Base-by-base conservation (phyloP, 1,140 invertebrate species). In the Macrosteles quadrilineatus region DNA sequence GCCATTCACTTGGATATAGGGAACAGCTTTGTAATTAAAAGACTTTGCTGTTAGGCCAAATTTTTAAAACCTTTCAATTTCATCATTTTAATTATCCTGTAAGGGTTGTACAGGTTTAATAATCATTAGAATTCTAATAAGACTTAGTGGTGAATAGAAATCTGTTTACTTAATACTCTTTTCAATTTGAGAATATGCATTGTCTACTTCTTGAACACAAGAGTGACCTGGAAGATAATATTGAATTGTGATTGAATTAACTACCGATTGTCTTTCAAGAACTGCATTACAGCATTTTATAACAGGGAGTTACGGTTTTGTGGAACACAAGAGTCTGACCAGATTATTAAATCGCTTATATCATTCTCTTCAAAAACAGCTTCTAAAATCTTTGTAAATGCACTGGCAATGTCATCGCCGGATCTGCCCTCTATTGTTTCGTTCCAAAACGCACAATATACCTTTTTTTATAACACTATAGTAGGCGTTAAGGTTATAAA, bases 291-390 rank as follows among this genome's bases (percentile, higher is more conserved):
- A 3, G 73, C 74, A 67, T 68, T 72, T n/a, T 14, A 71, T 71
- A 45, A 78, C 73, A 25, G 74, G 75, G 73, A 55, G 75, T 69
- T n/a, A n/a, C n/a, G n/a, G n/a, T n/a, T n/a, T n/a, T n/a, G n/a
- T n/a, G n/a, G n/a, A n/a, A n/a, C n/a, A 59, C 76, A 78, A 43
- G 63, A 74, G 65, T 77, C 74, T 53, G 70, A 74, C 75, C 76
- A 77, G 9, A 45, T n/a, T n/a, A n/a, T n/a, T 17, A 67, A 27
- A 47, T 67, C 40, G 23, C 36, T 67, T 3, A 67, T 1, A 3
- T 67, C 65, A 25, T 67, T 25, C 50, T 73, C 40, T 43, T 75
- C 68, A n/a, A 14, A 12, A 27, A 76, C 74, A 19, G 3, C 17
- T 19, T 69, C 25, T 55, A 76, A 67, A 69, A 76, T 76, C 72